Conservation (phyloP, 2,888 invertebrate species). For the Latrodectus elegans region DNA sequence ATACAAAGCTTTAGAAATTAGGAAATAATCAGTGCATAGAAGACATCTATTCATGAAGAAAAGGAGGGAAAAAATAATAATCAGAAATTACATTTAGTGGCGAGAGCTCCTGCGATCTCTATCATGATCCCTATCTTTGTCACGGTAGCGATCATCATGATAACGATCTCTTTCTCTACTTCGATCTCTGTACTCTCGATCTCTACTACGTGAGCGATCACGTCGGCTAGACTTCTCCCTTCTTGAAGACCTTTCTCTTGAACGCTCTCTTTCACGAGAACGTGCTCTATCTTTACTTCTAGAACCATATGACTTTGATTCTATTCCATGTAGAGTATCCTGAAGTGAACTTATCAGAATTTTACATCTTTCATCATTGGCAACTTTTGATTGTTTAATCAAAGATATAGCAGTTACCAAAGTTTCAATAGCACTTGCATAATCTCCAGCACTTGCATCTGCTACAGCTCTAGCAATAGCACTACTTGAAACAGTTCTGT, state of each 20-base stretch:
- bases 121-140: conserved; percentile 74
- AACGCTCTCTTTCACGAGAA: conserved; percentile 86
- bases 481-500: conserved; percentile 96
- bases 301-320: conserved; percentile 95
- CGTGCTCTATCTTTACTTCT: conserved; percentile 77
- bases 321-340: conserved; percentile 97
- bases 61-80: background rate
- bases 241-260: conserved; percentile 73
- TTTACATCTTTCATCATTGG: conserved; percentile 97
- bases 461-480: conserved; percentile 98
- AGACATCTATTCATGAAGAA: too few relatives aligned
- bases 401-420: conserved; percentile 98
- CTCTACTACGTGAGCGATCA: conserved; percentile 74
- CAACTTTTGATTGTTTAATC: conserved; percentile 97
- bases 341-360: conserved; percentile 96
- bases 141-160: conserved; percentile 76
- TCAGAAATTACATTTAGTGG: conserved; percentile 69
- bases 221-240: conserved; percentile 72
- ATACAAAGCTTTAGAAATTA: too few relatives aligned
- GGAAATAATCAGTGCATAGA: too few relatives aligned
- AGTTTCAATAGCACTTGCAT: conserved; percentile 98
- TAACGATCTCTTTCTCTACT: conserved; percentile 78
- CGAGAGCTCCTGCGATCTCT: conserved; percentile 73
- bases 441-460: conserved; percentile 97
- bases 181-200: conserved; percentile 79